Evolutionary conservation across 2,797 vertebrate genomes (phyloP), one percentile per base, ranked within the genome.

Genomic region (Sebastes umbrosus): DNA sequence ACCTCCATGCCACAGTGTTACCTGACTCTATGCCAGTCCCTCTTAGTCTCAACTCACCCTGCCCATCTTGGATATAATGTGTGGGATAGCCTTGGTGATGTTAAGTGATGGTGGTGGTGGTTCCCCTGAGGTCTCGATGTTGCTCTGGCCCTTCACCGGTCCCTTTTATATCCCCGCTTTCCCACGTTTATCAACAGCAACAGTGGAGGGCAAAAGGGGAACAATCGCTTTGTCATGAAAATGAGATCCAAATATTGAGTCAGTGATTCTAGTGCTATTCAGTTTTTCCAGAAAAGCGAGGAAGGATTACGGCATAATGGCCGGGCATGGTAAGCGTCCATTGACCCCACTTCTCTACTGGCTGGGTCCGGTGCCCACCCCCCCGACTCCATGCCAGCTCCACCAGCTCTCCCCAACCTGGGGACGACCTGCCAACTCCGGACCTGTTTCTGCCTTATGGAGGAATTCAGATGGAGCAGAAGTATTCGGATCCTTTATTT

Each of bases 201-300:
- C 85, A 77, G 90, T 92, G 79, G 82, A 75, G 84, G 83, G 34
- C 66, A 79, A 84, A 84, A 65, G 77, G 86, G 86, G 81, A 94
- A 96, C 96, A 97, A 96, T 94, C 89, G 96, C 97, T 98, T 97
- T 95, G 97, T 98, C 97, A 98, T 98, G 97, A 98, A 96, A 97
- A 97, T 95, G 83, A 96, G 94, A 97, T 97, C 97, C 97, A 98
- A 98, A 97, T 97, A 97, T 97, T 96, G 96, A 98, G 96, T 99
- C 97, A 98, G 97, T 97, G 95, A 96, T 97, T 99, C 96, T 94
- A 95, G 95, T 88, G 91, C 97, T 96, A 97, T 96, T 97, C 96
- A 96, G 84, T 86, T 94, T 96, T 97, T 98, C 97, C 95, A 98
- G 96, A 97, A 97, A 97, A 96, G 95, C 93, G 93, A 96, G 89